Conservation (phyloP, 2,113 vertebrate species). For the Petromus typicus region DNA sequence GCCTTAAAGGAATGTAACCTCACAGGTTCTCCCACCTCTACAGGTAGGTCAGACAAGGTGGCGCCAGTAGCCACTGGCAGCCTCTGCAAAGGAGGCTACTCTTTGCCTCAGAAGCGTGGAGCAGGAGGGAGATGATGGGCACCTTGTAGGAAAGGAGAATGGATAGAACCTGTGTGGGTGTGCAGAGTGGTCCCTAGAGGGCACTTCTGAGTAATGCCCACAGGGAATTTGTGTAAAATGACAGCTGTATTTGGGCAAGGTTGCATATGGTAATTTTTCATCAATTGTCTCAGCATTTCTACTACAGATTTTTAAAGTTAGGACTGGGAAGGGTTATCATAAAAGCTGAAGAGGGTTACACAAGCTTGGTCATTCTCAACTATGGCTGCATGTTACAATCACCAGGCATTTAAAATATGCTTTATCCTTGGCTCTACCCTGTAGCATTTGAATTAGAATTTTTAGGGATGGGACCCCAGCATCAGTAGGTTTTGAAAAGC, state of each 20-base stretch:
- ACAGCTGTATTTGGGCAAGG: background rate
- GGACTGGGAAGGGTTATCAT: background rate
- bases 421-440: background rate
- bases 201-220: background rate
- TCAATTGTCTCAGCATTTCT: background rate
- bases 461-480: background rate
- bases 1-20: background rate
- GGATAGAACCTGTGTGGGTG: background rate
- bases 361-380: background rate
- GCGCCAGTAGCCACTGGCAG: background rate
- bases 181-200: background rate
- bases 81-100: background rate
- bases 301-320: background rate
- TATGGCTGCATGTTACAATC: background rate
- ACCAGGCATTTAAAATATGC: background rate
- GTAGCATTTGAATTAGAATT: constrained; percentile 4
- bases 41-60: background rate
- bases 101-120: background rate
- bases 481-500: background rate
- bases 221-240: background rate
- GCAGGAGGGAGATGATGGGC: background rate
- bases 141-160: background rate
- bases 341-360: background rate
- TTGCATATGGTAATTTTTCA: background rate
- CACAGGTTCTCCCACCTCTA: background rate